Conservation (phyloP, 2,113 vertebrate species). For the Cheirogaleus medius region DNA sequence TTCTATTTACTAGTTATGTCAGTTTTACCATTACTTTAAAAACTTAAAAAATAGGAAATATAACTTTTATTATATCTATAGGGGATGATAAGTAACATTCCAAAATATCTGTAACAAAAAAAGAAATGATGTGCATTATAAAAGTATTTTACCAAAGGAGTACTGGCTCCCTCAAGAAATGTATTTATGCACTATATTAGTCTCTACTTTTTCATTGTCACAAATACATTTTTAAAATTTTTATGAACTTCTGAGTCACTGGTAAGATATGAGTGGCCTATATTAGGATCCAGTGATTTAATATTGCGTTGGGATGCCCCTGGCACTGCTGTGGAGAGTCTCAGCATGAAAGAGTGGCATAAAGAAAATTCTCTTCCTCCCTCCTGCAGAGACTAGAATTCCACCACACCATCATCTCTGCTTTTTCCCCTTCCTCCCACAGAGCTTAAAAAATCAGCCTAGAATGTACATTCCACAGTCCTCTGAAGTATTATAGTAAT, state of each 20-base stretch:
- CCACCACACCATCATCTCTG: slow-evolving; percentile 50
- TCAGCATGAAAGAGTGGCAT: slow-evolving; percentile 42
- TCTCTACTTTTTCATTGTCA: neutral
- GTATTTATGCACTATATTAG: neutral
- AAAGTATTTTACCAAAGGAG: slow-evolving; percentile 16
- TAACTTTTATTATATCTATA: neutral
- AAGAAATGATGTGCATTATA: neutral
- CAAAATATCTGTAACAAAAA: neutral
- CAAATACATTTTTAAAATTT: neutral
- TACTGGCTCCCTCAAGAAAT: neutral
- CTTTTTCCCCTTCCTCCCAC: slow-evolving; percentile 58
- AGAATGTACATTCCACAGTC: slow-evolving; percentile 76
- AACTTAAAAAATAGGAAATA: neutral
- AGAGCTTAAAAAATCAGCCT: slow-evolving; percentile 62
- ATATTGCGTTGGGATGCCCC: slow-evolving; percentile 27
- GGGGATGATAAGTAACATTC: neutral
- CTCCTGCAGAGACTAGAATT: slow-evolving; percentile 72
- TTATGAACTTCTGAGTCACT: slow-evolving; percentile 53
- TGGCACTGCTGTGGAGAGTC: neutral
- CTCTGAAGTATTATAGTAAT: slow-evolving; percentile 76
- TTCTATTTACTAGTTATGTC: neutral
- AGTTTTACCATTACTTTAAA: neutral
- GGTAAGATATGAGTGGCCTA: neutral
- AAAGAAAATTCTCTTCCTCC: slow-evolving; percentile 71
- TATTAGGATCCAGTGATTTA: slow-evolving; percentile 52